phyloP scores from a whole-genome alignment of 2,888 invertebrate species.

The Epirrhoe alternata region DNA sequence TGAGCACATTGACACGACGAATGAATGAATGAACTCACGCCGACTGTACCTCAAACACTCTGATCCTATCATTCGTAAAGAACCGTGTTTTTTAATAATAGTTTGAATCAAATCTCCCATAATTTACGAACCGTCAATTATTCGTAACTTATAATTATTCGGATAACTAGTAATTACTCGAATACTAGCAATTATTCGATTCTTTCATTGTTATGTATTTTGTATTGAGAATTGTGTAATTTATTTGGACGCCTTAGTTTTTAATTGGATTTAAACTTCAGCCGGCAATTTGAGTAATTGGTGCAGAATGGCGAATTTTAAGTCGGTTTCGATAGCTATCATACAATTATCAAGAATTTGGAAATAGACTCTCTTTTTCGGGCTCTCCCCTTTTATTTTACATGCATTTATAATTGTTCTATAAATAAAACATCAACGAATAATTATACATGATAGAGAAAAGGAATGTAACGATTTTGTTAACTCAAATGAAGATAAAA shows the following conservation, averaged over 20 bases:
- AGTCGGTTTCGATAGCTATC: neutral
- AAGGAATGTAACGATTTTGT: no score
- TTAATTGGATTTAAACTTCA: slow-evolving; percentile 34
- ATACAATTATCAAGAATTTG: neutral
- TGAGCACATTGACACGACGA: no score
- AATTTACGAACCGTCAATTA: slow-evolving; percentile 45
- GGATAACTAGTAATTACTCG: slow-evolving; percentile 44
- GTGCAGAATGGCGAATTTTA: slow-evolving; percentile 2
- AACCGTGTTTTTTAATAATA: slow-evolving; percentile 44
- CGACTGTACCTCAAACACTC: slow-evolving; percentile 33
- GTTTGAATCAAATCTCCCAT: slow-evolving; percentile 40
- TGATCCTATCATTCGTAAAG: slow-evolving; percentile 43
- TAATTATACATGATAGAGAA: no score
- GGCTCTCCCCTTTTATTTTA: no score
- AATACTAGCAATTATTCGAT: slow-evolving; percentile 39
- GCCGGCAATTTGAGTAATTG: slow-evolving; percentile 32
- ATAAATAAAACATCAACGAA: no score
- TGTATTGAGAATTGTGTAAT: slow-evolving; percentile 39
- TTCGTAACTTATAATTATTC: slow-evolving; percentile 40
- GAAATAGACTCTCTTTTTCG: neutral
- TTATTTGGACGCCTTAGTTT: slow-evolving; percentile 39
- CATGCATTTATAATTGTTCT: no score
- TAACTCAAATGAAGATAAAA: no score
- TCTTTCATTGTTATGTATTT: slow-evolving; percentile 39
- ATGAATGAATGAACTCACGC: neutral